Evolutionary conservation across 2,888 invertebrate species (phyloP).

Genomic region (Erynnis tages): DNA sequence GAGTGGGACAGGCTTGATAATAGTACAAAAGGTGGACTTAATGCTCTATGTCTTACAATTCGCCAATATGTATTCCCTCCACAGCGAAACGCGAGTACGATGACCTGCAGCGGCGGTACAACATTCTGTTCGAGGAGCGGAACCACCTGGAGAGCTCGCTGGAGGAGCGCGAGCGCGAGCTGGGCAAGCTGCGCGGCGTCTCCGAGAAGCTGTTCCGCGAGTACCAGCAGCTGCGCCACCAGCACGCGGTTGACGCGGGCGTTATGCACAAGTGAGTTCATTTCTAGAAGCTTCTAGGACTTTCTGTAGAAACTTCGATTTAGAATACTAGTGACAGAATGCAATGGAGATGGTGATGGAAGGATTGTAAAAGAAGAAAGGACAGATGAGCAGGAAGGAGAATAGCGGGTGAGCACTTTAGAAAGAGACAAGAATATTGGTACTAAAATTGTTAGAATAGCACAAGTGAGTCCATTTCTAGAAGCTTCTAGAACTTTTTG

Average conservation of each 20-base stretch:
- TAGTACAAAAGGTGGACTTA: not conserved
- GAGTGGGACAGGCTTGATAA: too few species aligned
- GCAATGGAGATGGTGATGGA: too few species aligned
- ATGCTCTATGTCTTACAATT: too few species aligned
- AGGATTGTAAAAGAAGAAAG: too few species aligned
- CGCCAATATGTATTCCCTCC: not conserved
- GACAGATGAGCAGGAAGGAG: too few species aligned
- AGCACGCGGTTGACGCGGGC: constrained; percentile 87
- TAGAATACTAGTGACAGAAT: too few species aligned
- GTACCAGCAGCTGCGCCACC: constrained; percentile 87
- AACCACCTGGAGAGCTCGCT: constrained; percentile 82
- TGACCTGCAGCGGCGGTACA: constrained; percentile 83
- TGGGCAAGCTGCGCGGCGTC: constrained; percentile 81
- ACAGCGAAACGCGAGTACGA: constrained; percentile 82
- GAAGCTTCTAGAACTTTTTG: not conserved
- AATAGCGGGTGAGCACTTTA: too few species aligned
- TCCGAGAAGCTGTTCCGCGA: constrained; percentile 87
- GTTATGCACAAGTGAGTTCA: constrained; percentile 85
- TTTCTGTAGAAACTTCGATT: too few species aligned
- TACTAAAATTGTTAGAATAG: too few species aligned
- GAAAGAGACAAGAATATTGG: too few species aligned
- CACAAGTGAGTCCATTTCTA: constrained; percentile 76
- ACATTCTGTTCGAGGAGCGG: constrained; percentile 82
- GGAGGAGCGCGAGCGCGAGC: constrained; percentile 83
- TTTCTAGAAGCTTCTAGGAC: not conserved